Evolutionary conservation across 2,797 vertebrate genomes (phyloP), one percentile per base, ranked within the genome.

Genomic region (Tachyglossus aculeatus): DNA sequence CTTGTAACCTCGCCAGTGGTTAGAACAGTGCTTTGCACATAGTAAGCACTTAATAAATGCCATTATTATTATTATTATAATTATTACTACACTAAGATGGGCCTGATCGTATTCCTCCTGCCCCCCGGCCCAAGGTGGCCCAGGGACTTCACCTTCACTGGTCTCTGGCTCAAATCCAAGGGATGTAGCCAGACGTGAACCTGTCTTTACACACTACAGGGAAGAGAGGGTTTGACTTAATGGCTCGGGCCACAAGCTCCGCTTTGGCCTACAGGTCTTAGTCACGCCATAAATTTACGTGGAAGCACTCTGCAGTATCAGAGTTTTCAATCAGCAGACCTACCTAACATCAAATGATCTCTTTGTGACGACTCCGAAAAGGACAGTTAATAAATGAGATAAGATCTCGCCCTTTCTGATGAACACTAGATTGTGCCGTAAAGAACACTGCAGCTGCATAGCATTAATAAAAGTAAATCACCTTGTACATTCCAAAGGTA

Each of bases 311-410:
- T 66, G 45, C n/a, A 2, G 36, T 74, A 72, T 55, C 75, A 63
- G 55, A 60, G 15, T 19, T 41, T 80, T 72, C 67, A 62, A 66
- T 74, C 71, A 4, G 0, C 7, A 29, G 66, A 62, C 27, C 63
- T 62, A 72, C 2, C n/a, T 19, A 67, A 82, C 48, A 80, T 77
- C 77, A 86, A 72, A 81, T 80, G 84, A 85, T 77, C 45, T 29
- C 25, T 67, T 75, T 71, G 13, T 77, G 80, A 72, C 64, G 65
- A 54, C 77, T 71, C 29, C 65, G n/a, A 74, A 72, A 53, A 88
- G 76, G 68, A 73, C 70, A 82, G 77, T 78, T 83, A 87, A 88
- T 88, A 88, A 80, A 78, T 68, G 79, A 86, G 73, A 66, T 79
- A 86, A 86, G 59, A 66, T 72, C 82, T 81, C 81, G 78, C 67